These are phyloP conservation scores for Brachionichthys hirsutus DNA, from an alignment of 2,113 vertebrate genomes.

Conservation along the genomic window DNA sequence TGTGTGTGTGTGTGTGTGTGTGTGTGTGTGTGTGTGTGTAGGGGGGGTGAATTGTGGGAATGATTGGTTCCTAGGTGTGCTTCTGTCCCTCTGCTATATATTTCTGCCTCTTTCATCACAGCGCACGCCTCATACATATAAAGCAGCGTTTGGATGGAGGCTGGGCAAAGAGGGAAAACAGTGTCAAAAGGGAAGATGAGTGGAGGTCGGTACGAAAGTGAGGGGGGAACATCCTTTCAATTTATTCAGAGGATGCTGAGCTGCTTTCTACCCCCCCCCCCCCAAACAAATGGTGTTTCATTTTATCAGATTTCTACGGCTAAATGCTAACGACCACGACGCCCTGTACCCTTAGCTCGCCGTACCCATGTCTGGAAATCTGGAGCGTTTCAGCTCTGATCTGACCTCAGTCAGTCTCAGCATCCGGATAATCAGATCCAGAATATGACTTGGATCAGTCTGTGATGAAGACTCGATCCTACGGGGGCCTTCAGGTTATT, in stretches of 20 bases:
- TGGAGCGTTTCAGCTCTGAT: no score
- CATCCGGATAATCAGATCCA: no score
- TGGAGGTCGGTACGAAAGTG: slow-evolving; percentile 15
- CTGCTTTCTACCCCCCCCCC: not conserved
- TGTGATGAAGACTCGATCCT: no score
- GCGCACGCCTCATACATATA: slow-evolving; percentile 52
- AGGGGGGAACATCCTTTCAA: slow-evolving; percentile 45
- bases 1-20: not conserved
- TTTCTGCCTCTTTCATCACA: slow-evolving; percentile 66
- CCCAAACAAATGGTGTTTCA: no score
- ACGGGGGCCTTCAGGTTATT: no score
- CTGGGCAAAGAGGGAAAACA: slow-evolving; percentile 3
- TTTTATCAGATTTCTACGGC: no score
- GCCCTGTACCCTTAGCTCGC: no score
- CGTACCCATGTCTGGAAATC: no score
- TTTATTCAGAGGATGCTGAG: slow-evolving; percentile 35
- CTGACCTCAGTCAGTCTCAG: no score
- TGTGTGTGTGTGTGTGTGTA: not conserved
- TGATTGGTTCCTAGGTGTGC: slow-evolving; percentile 39
- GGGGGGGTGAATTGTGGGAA: slow-evolving; percentile 58
- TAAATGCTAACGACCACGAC: no score
- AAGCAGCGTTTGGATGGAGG: slow-evolving; percentile 50
- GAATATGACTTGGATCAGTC: no score
- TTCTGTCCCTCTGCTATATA: slow-evolving; percentile 50
- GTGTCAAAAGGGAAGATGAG: slow-evolving; percentile 24